phyloP scores from a whole-genome alignment of 2,113 vertebrate genomes.

The Neogobius melanostomus region DNA sequence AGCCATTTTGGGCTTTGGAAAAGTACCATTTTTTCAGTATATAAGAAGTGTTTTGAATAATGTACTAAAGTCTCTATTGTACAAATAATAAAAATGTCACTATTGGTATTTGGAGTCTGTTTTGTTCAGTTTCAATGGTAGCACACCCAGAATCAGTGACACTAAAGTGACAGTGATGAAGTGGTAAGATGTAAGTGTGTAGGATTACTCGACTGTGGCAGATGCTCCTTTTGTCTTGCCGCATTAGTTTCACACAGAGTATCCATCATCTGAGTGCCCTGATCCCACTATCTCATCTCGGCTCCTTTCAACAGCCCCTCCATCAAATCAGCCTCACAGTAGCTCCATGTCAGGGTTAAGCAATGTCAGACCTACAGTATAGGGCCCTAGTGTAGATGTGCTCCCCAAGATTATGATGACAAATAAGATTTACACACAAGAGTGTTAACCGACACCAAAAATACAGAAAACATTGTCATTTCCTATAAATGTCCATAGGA shows the following conservation, averaged over 20 bases:
- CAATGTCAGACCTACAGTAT: too few relatives aligned
- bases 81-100: slow-evolving; percentile 98
- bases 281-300: slow-evolving; percentile 42
- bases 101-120: slow-evolving; percentile 83
- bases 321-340: background rate
- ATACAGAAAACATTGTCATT: too few relatives aligned
- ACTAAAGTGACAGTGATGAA: background rate
- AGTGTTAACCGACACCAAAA: too few relatives aligned
- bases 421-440: too few relatives aligned
- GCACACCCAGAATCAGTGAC: too few relatives aligned
- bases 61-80: slow-evolving; percentile 97
- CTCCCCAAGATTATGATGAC: too few relatives aligned
- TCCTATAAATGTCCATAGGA: too few relatives aligned
- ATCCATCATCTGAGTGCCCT: slow-evolving; percentile 43
- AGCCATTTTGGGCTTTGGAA: slow-evolving; percentile 98
- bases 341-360: too few relatives aligned
- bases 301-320: slow-evolving; percentile 8
- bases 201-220: slow-evolving; percentile 42
- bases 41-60: slow-evolving; percentile 99
- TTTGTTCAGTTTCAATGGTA: background rate
- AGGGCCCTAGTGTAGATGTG: too few relatives aligned
- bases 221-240: slow-evolving; percentile 51
- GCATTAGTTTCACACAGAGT: slow-evolving; percentile 51
- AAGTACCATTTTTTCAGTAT: slow-evolving; percentile 99
- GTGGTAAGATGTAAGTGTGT: background rate